Base-by-base conservation (phyloP, 2,113 vertebrate genomes). In the Notothenia rossii region DNA sequence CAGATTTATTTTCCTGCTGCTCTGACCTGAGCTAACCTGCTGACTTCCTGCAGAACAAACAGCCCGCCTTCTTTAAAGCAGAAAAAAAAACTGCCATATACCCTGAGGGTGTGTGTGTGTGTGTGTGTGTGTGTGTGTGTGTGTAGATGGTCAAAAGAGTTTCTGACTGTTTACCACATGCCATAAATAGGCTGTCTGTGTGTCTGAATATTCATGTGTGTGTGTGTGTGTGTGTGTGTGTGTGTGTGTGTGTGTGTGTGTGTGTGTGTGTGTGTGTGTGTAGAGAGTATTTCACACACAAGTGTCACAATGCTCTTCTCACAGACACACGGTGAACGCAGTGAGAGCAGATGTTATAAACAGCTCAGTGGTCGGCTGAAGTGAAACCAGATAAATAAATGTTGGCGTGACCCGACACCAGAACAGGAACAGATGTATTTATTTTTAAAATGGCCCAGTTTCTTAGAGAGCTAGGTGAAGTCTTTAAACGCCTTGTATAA, bases 21-120 rank as follows among this genome's bases (percentile, higher is more conserved):
- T 14, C 1, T 86, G 80, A 84, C 83, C 83, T 33, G 46, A 75
- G 18, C 12, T 82, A 72, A 81, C 77, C 64, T n/a, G 2, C 15
- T 10, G 43, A 55, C 66, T 58, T 60, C 18, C 69, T 49, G 70
- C 2, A 5, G 54, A 36, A 17, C n/a, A 33, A 22, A 43, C 17
- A 36, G 2, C 40, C 36, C 10, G 68, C 10, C 36, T 11, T 13
- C n/a, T 36, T 53, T 4, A n/a, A 25, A 69, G 75, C 59, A 70
- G n/a, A 82, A 54, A 49, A 61, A 70, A 61, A 20, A 36, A 36
- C 2, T 48, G 68, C 40, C 51, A 14, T 18, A 50, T 20, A 20
- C 80, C 61, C 71, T 20, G 75, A 61, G 51, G 36, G 69, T 66
- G 62, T 63, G 40, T 63, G 60, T 63, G 60, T 63, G 22, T 22